These are phyloP conservation scores for Nannospalax galili DNA, from an alignment of 2,113 vertebrate genomes.

Conservation along the genomic window DNA sequence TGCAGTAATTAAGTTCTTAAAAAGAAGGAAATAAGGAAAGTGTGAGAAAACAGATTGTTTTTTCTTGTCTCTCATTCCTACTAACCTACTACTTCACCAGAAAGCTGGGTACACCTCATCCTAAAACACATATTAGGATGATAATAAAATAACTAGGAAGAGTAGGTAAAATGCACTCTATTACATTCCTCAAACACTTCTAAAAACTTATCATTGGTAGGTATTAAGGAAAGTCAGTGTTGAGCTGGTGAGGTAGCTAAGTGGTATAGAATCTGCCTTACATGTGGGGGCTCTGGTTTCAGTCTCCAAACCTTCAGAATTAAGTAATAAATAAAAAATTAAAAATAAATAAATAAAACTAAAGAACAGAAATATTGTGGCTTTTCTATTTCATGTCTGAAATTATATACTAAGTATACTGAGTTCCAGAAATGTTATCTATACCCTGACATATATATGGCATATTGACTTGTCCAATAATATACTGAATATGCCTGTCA, in stretches of 20 bases:
- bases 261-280: neutral
- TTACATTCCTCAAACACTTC: neutral
- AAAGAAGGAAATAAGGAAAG: too few relatives aligned
- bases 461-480: neutral
- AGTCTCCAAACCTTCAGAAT: neutral
- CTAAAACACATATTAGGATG: neutral
- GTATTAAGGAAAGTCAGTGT: neutral
- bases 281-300: neutral
- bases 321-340: too few relatives aligned
- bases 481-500: neutral
- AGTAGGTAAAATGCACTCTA: neutral
- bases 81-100: neutral
- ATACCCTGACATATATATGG: neutral
- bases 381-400: neutral
- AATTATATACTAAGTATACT: slow-evolving; percentile 7
- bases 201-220: neutral
- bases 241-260: neutral
- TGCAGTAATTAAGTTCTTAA: neutral
- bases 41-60: too few relatives aligned
- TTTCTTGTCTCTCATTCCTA: too few relatives aligned
- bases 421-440: neutral
- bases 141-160: neutral
- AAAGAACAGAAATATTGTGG: neutral
- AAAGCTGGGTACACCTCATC: neutral
- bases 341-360: neutral